Conservation (phyloP, 2,888 invertebrate genomes). For the Ophion slaviceki region DNA sequence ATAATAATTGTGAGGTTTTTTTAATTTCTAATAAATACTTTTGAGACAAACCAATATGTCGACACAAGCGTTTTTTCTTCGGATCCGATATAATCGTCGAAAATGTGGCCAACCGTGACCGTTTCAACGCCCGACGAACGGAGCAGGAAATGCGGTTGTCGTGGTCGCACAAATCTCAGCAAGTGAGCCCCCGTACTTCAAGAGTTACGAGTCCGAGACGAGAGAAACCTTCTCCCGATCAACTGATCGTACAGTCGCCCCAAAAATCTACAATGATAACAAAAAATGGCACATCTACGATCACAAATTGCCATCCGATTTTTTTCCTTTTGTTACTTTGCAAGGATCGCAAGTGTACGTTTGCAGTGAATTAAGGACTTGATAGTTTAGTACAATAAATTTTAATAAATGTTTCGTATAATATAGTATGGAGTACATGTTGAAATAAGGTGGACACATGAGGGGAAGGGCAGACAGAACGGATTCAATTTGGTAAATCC, state of each 20-base stretch:
- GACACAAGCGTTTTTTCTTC: conserved; percentile 21
- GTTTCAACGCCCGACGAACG: conserved; percentile 38
- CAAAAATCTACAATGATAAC: not conserved
- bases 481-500: no score
- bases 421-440: no score
- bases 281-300: not conserved
- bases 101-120: conserved; percentile 44
- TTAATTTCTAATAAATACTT: conserved; percentile 17
- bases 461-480: no score
- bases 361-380: no score
- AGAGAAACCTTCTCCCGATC: conserved; percentile 42
- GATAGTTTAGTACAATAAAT: no score
- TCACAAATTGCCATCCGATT: not conserved
- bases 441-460: no score
- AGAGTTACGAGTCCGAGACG: conserved; percentile 25
- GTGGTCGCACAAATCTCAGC: conserved; percentile 35
- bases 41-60: conserved; percentile 10
- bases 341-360: no score
- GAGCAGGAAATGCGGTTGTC: conserved; percentile 58
- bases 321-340: not conserved
- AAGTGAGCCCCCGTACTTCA: conserved; percentile 36
- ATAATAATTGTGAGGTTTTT: no score
- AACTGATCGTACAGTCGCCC: conserved; percentile 13
- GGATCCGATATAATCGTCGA: conserved; percentile 20
- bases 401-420: no score